Percentiles rank a stretch among this genome's conserved stretches.
Evolutionary conservation across 2,797 vertebrate genomes (phyloP).

Genomic region (Coendou prehensilis): DNA sequence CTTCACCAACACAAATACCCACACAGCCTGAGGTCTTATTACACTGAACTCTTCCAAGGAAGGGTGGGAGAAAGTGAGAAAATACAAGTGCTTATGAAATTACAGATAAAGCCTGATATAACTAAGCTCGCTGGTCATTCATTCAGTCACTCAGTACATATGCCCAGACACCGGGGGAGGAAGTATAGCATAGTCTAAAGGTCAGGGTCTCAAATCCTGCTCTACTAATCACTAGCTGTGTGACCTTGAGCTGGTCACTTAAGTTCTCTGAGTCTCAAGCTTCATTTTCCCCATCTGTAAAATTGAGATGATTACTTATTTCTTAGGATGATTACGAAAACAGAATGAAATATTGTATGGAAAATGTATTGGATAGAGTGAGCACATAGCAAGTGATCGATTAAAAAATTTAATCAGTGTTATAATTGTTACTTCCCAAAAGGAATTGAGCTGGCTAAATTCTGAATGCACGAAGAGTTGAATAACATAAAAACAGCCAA

Average conservation of each 20-base stretch:
- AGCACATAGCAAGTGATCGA: background rate
- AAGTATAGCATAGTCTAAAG: background rate
- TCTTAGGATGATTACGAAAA: conserved; percentile 53
- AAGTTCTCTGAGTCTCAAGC: background rate
- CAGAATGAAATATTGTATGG: background rate
- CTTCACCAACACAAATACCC: background rate
- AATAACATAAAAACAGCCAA: conserved; percentile 70
- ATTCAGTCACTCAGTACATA: background rate
- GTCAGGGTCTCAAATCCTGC: background rate
- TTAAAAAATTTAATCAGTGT: conserved; percentile 56
- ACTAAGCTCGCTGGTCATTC: background rate
- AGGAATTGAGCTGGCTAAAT: conserved; percentile 53
- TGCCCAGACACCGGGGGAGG: background rate
- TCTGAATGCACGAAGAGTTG: conserved; percentile 57
- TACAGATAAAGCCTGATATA: background rate
- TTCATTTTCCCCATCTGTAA: conserved; percentile 15
- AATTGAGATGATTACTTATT: background rate
- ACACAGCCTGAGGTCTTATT: background rate
- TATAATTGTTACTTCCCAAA: conserved; percentile 38
- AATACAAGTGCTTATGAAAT: background rate
- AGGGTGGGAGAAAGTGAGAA: background rate
- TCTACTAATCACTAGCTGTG: background rate
- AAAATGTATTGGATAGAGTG: background rate
- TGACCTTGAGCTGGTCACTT: background rate
- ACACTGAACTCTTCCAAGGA: background rate